phyloP scores from a whole-genome alignment of 2,888 invertebrate species.

The Stegana nigrithorax region DNA sequence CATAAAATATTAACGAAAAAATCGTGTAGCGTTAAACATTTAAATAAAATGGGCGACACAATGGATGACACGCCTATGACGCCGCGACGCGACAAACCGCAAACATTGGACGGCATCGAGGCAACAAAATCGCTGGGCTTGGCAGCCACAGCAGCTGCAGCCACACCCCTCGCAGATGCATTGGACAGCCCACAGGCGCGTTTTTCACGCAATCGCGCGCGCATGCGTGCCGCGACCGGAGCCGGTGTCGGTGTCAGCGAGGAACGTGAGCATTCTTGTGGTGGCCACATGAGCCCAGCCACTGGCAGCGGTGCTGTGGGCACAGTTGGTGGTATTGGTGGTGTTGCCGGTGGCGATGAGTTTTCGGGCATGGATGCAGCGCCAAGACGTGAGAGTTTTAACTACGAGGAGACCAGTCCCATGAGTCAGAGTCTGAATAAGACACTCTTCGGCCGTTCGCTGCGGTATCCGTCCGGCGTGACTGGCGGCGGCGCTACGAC shows the following conservation, averaged over 20 bases:
- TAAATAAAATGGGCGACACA: constrained; percentile 56
- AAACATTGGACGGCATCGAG: constrained; percentile 51
- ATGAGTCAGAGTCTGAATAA: constrained; percentile 54
- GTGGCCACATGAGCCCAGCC: constrained; percentile 39
- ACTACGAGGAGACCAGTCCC: constrained; percentile 48
- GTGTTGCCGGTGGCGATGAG: constrained; percentile 36
- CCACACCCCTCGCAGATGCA: background rate
- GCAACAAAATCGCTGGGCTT: constrained; percentile 37
- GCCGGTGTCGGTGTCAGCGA: constrained; percentile 38
- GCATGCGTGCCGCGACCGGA: constrained; percentile 42
- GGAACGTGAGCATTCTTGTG: constrained; percentile 56
- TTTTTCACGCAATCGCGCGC: constrained; percentile 54
- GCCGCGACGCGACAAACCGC: constrained; percentile 61
- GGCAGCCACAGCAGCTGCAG: background rate
- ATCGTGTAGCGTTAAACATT: background rate
- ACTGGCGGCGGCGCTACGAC: constrained; percentile 71
- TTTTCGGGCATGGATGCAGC: constrained; percentile 37
- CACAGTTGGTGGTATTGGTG: constrained; percentile 31
- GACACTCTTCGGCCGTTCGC: constrained; percentile 55
- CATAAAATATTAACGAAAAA: background rate
- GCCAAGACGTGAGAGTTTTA: constrained; percentile 57
- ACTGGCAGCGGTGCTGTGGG: constrained; percentile 21
- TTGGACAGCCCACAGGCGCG: constrained; percentile 19
- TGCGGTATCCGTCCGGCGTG: constrained; percentile 64
- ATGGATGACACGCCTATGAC: constrained; percentile 44